These are phyloP conservation scores for Leucophora obtusa DNA, from an alignment of 2,888 invertebrate genomes.

Conservation along the genomic window DNA sequence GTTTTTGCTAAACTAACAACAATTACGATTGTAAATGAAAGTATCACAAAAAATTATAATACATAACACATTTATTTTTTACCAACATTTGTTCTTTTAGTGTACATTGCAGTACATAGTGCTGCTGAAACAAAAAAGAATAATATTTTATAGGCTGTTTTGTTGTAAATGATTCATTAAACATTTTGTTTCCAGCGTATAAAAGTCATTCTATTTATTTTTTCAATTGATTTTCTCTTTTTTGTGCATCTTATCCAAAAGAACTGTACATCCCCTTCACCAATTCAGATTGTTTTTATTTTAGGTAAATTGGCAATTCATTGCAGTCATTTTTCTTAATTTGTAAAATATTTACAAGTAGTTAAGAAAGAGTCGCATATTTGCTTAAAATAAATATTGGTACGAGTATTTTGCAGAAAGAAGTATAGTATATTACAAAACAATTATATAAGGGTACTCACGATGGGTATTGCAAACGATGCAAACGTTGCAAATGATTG, in stretches of 20 bases:
- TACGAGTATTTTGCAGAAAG: slow-evolving; percentile 4
- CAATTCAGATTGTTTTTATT: background rate
- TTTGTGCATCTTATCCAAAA: background rate
- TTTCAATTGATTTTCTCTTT: slow-evolving; percentile 44
- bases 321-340: slow-evolving; percentile 35
- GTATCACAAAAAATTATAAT: no score
- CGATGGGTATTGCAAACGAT: no score
- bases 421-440: background rate
- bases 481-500: no score
- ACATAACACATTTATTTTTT: no score
- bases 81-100: slow-evolving; percentile 21
- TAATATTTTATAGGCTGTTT: slow-evolving; percentile 21
- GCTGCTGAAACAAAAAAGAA: slow-evolving; percentile 28
- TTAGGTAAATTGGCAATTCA: slow-evolving; percentile 41
- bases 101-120: slow-evolving; percentile 35
- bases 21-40: no score
- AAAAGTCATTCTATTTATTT: slow-evolving; percentile 14
- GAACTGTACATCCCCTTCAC: background rate
- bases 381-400: slow-evolving; percentile 16
- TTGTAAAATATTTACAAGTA: slow-evolving; percentile 6
- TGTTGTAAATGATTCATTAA: slow-evolving; percentile 33
- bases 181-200: slow-evolving; percentile 7
- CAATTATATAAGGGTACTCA: no score
- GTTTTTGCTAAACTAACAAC: no score
- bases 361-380: background rate